Base-by-base conservation (phyloP, 2,888 invertebrate species). In the Parasteatoda lunata region DNA sequence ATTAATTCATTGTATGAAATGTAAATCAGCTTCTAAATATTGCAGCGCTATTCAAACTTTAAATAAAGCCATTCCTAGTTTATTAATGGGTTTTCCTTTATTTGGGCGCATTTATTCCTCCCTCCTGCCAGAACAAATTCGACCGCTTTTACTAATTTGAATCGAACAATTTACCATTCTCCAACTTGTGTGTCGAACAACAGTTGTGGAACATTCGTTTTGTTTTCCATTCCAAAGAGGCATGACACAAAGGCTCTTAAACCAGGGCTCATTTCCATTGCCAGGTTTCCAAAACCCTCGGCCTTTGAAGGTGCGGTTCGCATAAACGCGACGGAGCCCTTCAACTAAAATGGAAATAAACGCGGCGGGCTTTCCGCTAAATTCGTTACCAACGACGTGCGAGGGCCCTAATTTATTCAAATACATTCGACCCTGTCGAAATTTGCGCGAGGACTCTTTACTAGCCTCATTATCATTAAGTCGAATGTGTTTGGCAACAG, bases 401-500 rank as follows among this genome's bases (percentile, higher is more conserved):
- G 30, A 15, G 30, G 15, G 13, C 77, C 78, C 65, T 86, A 86
- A 86, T 86, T 86, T 86, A 86, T 86, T 86, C 85, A 80, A 86
- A 86, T 86, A 72, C 85, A 81, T 81, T 86, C 85, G 85, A 85
- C 84, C 84, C 84, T 75, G 80, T 81, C 85, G 76, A 65, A 77
- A 59, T 75, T 47, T 82, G 54, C 68, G 13, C 72, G 4, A 68
- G 59, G 52, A 15, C 70, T 76, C 54, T 64, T 9, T 75, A 9
- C 54, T 70, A 75, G 54, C 71, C 81, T 86, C 76, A 80, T 86
- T 80, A 80, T 86, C 85, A 86, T 80, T 86, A 86, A 77, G 71
- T 81, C 77, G 72, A 77, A 80, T 77, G 80, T 86, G 85, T 86
- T 86, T 86, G 85, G 85, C 85, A 86, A 86, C 85, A 80, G 85